Conservation (phyloP, 2,888 invertebrate genomes). For the Abrostola tripartita region DNA sequence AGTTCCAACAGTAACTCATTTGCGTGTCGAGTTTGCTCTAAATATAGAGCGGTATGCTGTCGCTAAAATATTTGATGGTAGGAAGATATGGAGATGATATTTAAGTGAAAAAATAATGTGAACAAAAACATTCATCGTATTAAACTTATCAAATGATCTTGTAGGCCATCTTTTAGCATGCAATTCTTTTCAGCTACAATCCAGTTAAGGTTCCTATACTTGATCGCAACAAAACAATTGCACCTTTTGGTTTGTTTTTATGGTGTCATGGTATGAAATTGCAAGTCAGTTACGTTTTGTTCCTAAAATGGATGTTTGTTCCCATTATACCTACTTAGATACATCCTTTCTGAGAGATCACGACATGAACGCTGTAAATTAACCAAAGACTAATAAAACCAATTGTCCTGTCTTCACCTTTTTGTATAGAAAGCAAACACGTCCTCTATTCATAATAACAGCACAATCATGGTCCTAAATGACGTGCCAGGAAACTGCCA, state of each 20-base stretch:
- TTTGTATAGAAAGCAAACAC: too few relatives aligned
- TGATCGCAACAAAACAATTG: too few relatives aligned
- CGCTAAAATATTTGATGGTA: conserved; percentile 26
- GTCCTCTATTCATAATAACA: conserved; percentile 1
- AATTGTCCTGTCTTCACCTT: too few relatives aligned
- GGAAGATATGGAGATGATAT: conserved; percentile 1
- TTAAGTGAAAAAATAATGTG: neutral
- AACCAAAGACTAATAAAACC: too few relatives aligned
- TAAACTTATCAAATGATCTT: neutral
- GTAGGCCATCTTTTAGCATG: neutral
- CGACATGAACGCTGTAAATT: neutral
- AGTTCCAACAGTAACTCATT: conserved; percentile 55
- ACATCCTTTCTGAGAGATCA: too few relatives aligned
- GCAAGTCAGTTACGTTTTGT: too few relatives aligned
- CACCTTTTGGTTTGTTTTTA: too few relatives aligned
- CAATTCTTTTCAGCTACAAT: too few relatives aligned
- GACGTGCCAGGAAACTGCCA: conserved; percentile 46
- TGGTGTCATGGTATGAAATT: too few relatives aligned
- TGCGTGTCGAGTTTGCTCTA: conserved; percentile 55
- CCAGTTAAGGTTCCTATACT: too few relatives aligned
- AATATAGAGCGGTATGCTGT: conserved; percentile 53
- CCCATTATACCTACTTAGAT: too few relatives aligned
- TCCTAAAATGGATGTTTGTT: too few relatives aligned
- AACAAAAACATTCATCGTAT: neutral
- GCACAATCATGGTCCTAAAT: conserved; percentile 22